Base-by-base conservation (phyloP, 2,888 invertebrate genomes). In the Nemotelus pantherinus region DNA sequence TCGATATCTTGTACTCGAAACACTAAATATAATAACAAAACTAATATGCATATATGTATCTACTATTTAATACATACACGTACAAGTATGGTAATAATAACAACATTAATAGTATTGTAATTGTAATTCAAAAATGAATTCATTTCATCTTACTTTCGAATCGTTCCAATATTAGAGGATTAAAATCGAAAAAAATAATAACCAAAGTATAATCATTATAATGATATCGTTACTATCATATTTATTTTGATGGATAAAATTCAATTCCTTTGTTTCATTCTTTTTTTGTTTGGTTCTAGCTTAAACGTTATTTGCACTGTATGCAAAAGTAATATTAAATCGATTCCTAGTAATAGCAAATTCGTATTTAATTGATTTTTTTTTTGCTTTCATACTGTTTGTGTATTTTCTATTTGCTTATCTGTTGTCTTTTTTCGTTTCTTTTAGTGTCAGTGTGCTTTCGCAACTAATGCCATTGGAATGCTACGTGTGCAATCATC, bases 401-500 rank as follows among this genome's bases (percentile, higher is more conserved):
- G 9, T 63, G 39, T 39, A 41, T 48, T 68, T 68, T 10, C 5
- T 50, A 44, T 68, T 68, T 68, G 39, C 53, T 53, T 48, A 39
- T 45, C 7, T 10, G 3, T 43, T 43, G 5, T 58, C 25, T 4
- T 58, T 63, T 10, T 63, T 4, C 25, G 5, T 57, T 57, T 9
- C 25, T 4, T 41, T 41, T 63, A 63, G 10, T 39, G 44, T 9
- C 43, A 43, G 43, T 41, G 7, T 47, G 7, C 6, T 9, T 53
- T 53, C 4, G 47, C 3, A 47, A 5, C 65, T 50, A 91, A 86
- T 93, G 92, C 93, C 93, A 94, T 67, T 88, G 86, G 72, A 93
- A 89, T 0, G 90, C 86, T 44, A 92, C 91, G 82, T 95, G 95
- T 79, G 92, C 92, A 0, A 94, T 78, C 74, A 94, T 84, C 41